Conservation (phyloP, 2,113 vertebrate species). For the Mohoua ochrocephala region DNA sequence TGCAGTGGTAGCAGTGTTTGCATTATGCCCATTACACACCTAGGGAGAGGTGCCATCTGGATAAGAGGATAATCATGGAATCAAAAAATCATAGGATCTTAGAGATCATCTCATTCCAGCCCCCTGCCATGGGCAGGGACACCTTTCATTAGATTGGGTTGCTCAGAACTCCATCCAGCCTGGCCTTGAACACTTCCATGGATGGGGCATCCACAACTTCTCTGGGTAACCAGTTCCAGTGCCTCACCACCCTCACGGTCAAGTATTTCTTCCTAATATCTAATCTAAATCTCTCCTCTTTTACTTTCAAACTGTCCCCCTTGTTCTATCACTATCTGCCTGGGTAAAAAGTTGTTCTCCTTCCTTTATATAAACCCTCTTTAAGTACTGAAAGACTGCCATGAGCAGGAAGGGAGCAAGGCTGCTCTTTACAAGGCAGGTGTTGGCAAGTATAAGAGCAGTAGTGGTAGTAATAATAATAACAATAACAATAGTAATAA, state of each 20-base stretch:
- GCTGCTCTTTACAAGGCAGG: neutral
- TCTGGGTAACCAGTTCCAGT: neutral
- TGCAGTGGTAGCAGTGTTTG: neutral
- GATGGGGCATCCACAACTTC: neutral
- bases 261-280: neutral
- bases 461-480: accelerated
- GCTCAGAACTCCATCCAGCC: neutral
- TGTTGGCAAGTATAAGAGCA: neutral
- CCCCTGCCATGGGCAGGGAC: neutral
- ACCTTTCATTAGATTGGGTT: neutral
- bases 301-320: neutral
- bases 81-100: neutral
- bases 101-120: accelerated
- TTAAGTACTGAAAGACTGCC: too few relatives aligned
- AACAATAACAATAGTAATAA: accelerated
- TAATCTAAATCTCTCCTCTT: neutral
- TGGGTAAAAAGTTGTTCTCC: neutral
- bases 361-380: neutral
- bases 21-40: neutral
- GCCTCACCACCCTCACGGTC: neutral
- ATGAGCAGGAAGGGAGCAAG: neutral
- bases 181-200: neutral
- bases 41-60: neutral
- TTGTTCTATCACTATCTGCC: neutral
- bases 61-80: neutral